phyloP scores from a whole-genome alignment of 2,888 invertebrate species.

The Panorpa germanica region DNA sequence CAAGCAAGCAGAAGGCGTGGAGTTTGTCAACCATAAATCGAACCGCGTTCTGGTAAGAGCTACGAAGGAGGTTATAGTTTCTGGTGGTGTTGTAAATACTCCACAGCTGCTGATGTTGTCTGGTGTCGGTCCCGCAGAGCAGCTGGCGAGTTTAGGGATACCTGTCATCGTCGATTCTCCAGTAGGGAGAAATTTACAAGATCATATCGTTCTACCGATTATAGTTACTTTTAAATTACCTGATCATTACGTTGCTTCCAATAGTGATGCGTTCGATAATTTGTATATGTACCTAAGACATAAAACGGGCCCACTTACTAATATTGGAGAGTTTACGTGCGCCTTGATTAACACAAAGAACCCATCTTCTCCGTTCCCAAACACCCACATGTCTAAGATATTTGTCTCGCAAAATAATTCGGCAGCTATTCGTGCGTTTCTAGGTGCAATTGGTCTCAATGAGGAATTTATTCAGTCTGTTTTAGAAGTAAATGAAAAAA shows the following conservation, averaged over 20 bases:
- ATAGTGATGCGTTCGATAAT: too few relatives aligned
- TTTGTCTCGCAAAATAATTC: too few relatives aligned
- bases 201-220: conserved; percentile 77
- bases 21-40: conserved; percentile 50
- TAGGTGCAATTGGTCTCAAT: conserved; percentile 20
- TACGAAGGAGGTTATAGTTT: conserved; percentile 72
- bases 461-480: conserved; percentile 18
- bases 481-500: conserved; percentile 17
- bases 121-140: conserved; percentile 62
- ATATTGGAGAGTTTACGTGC: too few relatives aligned
- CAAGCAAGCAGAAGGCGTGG: conserved; percentile 65
- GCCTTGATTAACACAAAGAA: too few relatives aligned
- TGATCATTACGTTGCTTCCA: too few relatives aligned
- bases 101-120: conserved; percentile 89
- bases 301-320: too few relatives aligned
- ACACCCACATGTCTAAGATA: too few relatives aligned
- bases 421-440: too few relatives aligned
- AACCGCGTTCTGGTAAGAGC: conserved; percentile 55
- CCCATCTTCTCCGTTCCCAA: too few relatives aligned
- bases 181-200: conserved; percentile 77
- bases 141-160: conserved; percentile 52
- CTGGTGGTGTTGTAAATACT: conserved; percentile 82
- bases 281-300: too few relatives aligned
- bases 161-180: conserved; percentile 62
- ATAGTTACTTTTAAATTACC: too few relatives aligned